Conservation (phyloP, 2,888 invertebrate genomes). For the Tiliacea citrago region DNA sequence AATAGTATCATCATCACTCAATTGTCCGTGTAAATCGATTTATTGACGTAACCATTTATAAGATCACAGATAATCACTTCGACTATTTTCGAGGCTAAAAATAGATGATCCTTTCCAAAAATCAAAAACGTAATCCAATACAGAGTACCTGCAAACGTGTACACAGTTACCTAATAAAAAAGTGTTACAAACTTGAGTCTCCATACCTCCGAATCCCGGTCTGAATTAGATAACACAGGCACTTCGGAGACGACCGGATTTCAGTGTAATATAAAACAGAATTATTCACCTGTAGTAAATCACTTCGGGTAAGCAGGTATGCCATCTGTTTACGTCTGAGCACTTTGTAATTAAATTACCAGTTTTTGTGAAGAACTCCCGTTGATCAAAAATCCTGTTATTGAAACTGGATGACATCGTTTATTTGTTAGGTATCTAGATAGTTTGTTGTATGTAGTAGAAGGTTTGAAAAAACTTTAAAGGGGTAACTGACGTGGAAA, state of each 20-base stretch:
- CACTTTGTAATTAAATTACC: slow-evolving; percentile 81
- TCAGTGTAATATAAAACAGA: slow-evolving; percentile 82
- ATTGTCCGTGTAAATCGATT: not conserved
- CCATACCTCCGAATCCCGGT: slow-evolving; percentile 71
- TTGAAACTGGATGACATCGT: slow-evolving; percentile 24
- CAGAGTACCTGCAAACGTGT: slow-evolving; percentile 6
- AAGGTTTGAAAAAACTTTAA: slow-evolving; percentile 2
- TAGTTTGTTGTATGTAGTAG: not conserved
- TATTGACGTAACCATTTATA: not conserved
- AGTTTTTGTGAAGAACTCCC: slow-evolving; percentile 71
- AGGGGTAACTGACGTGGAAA: not conserved
- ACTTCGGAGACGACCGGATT: slow-evolving; percentile 77
- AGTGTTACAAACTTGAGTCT: slow-evolving; percentile 50
- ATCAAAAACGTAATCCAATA: slow-evolving; percentile 25
- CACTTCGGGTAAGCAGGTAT: slow-evolving; percentile 71
- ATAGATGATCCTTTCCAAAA: not conserved
- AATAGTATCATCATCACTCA: no score
- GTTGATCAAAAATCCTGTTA: slow-evolving; percentile 62
- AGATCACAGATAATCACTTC: not conserved
- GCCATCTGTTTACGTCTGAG: slow-evolving; percentile 79
- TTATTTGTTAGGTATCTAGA: slow-evolving; percentile 24
- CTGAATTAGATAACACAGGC: slow-evolving; percentile 62
- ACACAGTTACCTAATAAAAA: slow-evolving; percentile 57
- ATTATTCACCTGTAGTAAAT: slow-evolving; percentile 87
- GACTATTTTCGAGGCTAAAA: not conserved